Percentiles rank a stretch among this genome's conserved stretches.
phyloP scores from a whole-genome alignment of 2,113 vertebrate species.

The Falcunculus frontatus region DNA sequence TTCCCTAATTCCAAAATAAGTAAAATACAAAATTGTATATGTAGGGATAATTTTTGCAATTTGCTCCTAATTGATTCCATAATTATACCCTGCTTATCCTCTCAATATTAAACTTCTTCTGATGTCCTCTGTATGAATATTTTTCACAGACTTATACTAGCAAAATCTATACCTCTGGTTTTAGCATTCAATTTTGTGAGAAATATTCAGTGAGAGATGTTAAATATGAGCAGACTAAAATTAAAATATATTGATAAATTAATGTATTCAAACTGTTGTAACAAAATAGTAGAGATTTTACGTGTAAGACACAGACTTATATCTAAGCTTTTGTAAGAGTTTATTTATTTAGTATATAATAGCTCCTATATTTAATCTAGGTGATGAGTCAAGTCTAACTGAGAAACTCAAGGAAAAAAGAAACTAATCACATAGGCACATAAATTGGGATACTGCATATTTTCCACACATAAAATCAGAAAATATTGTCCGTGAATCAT shows the following conservation, averaged over 20 bases:
- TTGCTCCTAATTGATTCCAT: not conserved
- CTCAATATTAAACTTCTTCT: not conserved
- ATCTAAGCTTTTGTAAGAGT: not conserved
- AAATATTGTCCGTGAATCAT: not conserved
- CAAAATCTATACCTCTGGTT: not conserved
- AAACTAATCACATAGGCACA: not conserved
- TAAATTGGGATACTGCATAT: not conserved
- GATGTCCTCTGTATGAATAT: not conserved
- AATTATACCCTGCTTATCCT: not conserved
- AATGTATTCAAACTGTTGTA: rapidly evolving
- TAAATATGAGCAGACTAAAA: not conserved
- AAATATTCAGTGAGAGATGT: not conserved
- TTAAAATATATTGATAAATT: not conserved
- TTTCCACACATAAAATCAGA: not conserved
- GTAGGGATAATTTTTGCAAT: not conserved
- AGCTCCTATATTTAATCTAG: not conserved
- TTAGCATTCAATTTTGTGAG: not conserved
- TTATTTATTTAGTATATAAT: not conserved
- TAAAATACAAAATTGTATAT: not conserved
- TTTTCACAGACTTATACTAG: not conserved
- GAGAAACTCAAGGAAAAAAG: not conserved
- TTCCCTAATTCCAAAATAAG: not conserved
- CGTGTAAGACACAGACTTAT: not conserved
- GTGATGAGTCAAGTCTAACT: not conserved
- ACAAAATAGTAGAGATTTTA: not conserved